Evolutionary conservation across 2,113 vertebrate genomes (phyloP).

Genomic region (Passer montanus): DNA sequence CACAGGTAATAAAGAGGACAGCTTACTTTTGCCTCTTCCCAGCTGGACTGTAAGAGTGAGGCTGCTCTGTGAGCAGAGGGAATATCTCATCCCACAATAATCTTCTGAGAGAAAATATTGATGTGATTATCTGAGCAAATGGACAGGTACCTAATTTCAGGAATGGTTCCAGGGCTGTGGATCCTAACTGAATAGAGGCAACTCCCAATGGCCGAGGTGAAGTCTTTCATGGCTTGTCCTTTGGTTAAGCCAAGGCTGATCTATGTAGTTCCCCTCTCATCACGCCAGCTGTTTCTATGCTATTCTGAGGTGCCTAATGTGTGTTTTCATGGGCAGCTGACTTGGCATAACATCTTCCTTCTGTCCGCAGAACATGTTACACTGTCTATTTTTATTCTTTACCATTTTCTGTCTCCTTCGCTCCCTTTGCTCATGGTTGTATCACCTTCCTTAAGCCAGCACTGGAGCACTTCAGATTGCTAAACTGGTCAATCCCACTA

Average conservation of each 20-base stretch:
- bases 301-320: background rate
- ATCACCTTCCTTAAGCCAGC: background rate
- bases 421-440: background rate
- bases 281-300: background rate
- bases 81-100: fast-evolving
- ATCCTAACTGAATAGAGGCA: background rate
- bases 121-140: background rate
- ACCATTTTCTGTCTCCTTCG: background rate
- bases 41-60: background rate
- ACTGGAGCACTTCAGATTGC: background rate
- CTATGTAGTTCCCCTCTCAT: background rate
- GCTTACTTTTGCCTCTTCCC: background rate
- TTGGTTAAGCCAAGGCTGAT: background rate
- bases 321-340: background rate
- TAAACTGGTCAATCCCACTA: background rate
- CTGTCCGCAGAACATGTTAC: background rate
- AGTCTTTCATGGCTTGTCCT: background rate
- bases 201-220: background rate
- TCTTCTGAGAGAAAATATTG: background rate
- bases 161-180: background rate
- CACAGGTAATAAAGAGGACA: background rate
- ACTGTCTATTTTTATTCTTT: background rate
- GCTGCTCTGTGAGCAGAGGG: background rate
- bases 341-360: background rate
- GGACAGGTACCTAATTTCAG: background rate